phyloP scores from a whole-genome alignment of 2,888 invertebrate genomes.

The Linnaemya vulpina region DNA sequence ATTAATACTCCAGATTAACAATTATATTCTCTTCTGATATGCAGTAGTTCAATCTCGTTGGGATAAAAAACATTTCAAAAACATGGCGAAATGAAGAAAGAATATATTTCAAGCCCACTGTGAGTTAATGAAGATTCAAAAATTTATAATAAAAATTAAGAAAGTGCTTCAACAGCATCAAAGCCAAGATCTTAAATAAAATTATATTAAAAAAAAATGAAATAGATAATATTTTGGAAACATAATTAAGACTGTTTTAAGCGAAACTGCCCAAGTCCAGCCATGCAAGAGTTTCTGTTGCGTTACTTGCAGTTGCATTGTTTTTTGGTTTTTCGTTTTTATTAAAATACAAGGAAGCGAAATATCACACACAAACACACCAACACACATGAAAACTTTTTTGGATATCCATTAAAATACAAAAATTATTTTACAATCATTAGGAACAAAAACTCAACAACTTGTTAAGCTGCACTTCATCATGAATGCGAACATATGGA shows the following conservation, averaged over 20 bases:
- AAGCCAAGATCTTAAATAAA: background rate
- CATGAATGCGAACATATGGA: slow-evolving; percentile 32
- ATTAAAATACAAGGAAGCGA: background rate
- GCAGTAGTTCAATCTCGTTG: too few species aligned
- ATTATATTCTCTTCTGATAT: too few species aligned
- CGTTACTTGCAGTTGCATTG: slow-evolving; percentile 41
- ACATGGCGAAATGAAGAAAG: too few species aligned
- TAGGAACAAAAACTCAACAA: slow-evolving; percentile 58
- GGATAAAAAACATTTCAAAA: too few species aligned
- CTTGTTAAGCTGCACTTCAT: slow-evolving; percentile 49
- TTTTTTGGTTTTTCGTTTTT: slow-evolving; percentile 47
- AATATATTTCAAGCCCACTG: too few species aligned
- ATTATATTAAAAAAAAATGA: background rate
- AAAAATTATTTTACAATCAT: slow-evolving; percentile 40
- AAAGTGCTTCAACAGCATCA: background rate
- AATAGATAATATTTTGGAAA: slow-evolving; percentile 33
- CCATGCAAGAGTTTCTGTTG: slow-evolving; percentile 12
- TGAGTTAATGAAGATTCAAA: too few species aligned
- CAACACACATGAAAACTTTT: background rate
- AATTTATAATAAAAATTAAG: too few species aligned
- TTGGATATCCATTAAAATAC: too few species aligned
- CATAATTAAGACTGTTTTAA: slow-evolving; percentile 50
- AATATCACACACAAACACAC: background rate
- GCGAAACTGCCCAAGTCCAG: slow-evolving; percentile 44
- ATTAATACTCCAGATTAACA: too few species aligned